Percentiles rank a stretch among this genome's conserved stretches.
Evolutionary conservation across 2,113 vertebrate species (phyloP).

Genomic region (Leptobrachium ailaonicum): DNA sequence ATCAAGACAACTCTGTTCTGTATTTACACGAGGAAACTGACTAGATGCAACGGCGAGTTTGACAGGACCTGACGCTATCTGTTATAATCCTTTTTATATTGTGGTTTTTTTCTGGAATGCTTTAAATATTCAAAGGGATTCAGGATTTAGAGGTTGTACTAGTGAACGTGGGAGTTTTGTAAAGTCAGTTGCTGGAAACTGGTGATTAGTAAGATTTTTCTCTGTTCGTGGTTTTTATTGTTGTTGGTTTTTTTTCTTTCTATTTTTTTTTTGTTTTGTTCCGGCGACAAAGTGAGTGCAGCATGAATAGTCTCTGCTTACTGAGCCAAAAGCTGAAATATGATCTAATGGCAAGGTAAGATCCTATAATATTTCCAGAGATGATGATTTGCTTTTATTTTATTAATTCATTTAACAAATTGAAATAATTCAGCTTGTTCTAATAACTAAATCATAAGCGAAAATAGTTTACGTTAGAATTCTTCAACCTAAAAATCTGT

Average conservation of each 20-base stretch:
- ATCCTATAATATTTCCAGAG: no score
- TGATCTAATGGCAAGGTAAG: slow-evolving; percentile 16
- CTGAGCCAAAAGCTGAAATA: slow-evolving; percentile 32
- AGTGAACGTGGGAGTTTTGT: slow-evolving; percentile 33
- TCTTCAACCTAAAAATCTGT: no score
- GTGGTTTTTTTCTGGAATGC: neutral
- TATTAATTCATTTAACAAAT: no score
- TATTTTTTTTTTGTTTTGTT: neutral
- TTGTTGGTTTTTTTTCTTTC: neutral
- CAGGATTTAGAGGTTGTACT: slow-evolving; percentile 13
- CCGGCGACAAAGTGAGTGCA: slow-evolving; percentile 4
- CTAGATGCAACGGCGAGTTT: neutral
- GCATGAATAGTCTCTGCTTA: slow-evolving; percentile 31
- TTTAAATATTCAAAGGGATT: neutral
- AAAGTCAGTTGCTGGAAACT: slow-evolving; percentile 29
- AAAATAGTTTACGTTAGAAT: no score
- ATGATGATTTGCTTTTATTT: no score
- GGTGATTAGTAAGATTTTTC: slow-evolving; percentile 8
- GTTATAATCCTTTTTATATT: neutral
- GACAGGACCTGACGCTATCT: neutral
- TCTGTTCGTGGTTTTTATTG: neutral
- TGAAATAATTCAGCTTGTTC: no score
- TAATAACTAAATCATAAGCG: no score
- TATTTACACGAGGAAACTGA: slow-evolving; percentile 4
- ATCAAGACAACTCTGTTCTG: neutral